phyloP scores from a whole-genome alignment of 2,888 invertebrate genomes.

The Germaria angustata region DNA sequence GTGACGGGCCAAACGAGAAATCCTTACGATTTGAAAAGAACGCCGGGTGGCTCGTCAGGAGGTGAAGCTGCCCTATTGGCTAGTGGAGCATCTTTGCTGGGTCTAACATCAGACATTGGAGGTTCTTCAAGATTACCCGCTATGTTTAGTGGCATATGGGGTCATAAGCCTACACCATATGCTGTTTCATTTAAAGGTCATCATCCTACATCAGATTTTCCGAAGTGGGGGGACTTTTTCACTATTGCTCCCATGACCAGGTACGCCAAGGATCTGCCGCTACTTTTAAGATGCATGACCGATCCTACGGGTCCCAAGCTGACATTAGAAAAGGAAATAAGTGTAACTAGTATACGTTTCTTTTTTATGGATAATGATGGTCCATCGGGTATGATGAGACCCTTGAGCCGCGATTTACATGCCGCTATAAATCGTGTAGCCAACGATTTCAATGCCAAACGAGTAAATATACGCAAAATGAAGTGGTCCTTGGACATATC shows the following conservation, averaged over 20 bases:
- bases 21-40: constrained; percentile 90
- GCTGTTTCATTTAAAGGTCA: constrained; percentile 85
- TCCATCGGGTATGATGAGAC: constrained; percentile 83
- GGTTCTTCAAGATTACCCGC: constrained; percentile 94
- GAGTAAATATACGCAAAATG: constrained; percentile 84
- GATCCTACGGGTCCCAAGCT: constrained; percentile 81
- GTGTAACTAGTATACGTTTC: constrained; percentile 84
- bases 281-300: constrained; percentile 86
- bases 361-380: constrained; percentile 91
- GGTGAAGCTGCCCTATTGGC: constrained; percentile 90
- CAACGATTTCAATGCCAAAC: constrained; percentile 78
- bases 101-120: constrained; percentile 93
- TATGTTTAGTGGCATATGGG: constrained; percentile 94
- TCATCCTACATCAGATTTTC: constrained; percentile 83
- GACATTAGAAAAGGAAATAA: constrained; percentile 80
- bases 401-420: constrained; percentile 77
- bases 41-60: constrained; percentile 94
- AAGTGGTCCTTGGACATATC: constrained; percentile 85
- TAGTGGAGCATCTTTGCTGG: constrained; percentile 89
- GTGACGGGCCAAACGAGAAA: constrained; percentile 93
- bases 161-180: constrained; percentile 92
- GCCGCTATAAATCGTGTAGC: constrained; percentile 79
- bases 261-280: constrained; percentile 90
- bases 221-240: constrained; percentile 85
- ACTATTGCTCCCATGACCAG: constrained; percentile 92